Percentiles rank a stretch among this genome's conserved stretches.
phyloP scores from a whole-genome alignment of 2,113 vertebrate genomes.

The Fulmarus glacialis region DNA sequence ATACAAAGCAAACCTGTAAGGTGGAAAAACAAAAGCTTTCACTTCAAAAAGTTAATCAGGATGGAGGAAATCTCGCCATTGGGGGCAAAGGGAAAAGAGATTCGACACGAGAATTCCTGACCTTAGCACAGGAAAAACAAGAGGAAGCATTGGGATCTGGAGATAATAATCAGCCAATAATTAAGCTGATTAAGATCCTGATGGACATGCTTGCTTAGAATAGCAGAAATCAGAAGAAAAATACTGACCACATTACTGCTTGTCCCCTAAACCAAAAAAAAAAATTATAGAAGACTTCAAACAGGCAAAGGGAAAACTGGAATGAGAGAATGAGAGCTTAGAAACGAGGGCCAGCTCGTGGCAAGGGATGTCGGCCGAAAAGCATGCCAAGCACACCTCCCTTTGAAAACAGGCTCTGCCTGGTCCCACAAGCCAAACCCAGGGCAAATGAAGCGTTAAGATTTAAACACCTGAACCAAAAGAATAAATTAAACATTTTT shows the following conservation, averaged over 20 bases:
- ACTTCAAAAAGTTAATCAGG: background rate
- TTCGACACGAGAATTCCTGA: background rate
- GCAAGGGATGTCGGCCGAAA: background rate
- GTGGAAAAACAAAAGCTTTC: background rate
- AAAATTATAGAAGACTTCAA: background rate
- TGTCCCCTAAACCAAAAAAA: background rate
- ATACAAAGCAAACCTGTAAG: background rate
- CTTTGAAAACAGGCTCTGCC: background rate
- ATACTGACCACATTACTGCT: background rate
- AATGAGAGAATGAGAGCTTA: background rate
- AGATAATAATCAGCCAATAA: slow-evolving; percentile 44
- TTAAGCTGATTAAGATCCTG: background rate
- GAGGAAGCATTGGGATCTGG: slow-evolving; percentile 6
- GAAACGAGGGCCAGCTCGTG: background rate
- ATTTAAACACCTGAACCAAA: background rate
- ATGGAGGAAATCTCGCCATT: background rate
- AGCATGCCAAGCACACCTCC: background rate
- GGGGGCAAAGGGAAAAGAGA: background rate
- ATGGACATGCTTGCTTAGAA: background rate
- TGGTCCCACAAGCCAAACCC: background rate
- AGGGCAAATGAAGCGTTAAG: background rate
- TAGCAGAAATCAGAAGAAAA: background rate
- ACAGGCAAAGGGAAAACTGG: background rate
- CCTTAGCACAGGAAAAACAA: slow-evolving; percentile 42
- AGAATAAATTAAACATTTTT: background rate